Percentiles rank a stretch among this genome's conserved stretches.
Conservation (phyloP, 37 sponge, comb jelly and placozoan species). For the Oopsacas minuta region DNA sequence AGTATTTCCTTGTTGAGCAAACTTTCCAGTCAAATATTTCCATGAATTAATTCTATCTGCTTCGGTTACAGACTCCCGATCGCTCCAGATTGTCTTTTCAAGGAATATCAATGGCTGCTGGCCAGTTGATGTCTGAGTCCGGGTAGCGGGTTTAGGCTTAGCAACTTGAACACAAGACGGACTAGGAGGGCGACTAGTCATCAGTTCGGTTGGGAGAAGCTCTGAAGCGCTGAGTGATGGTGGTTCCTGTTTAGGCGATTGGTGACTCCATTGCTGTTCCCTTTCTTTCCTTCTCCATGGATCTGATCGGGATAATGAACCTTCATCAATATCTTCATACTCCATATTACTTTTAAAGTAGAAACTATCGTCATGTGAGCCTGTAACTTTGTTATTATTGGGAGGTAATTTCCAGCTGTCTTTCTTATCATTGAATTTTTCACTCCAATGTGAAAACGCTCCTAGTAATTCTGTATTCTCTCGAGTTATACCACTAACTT, state of each 20-base stretch:
- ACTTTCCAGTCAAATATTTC: background rate
- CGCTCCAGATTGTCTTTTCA: background rate
- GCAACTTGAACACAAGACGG: background rate
- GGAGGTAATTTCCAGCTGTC: background rate
- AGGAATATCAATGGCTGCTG: background rate
- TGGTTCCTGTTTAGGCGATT: background rate
- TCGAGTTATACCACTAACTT: no score
- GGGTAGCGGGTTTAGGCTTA: background rate
- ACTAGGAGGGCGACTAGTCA: slow-evolving; percentile 7
- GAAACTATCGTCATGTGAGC: background rate
- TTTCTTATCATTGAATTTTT: background rate
- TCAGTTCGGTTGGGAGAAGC: background rate
- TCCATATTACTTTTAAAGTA: background rate
- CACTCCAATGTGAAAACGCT: background rate
- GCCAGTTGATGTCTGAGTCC: background rate
- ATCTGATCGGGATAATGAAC: background rate
- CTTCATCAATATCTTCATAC: background rate
- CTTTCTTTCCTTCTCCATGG: background rate
- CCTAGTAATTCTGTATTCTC: background rate
- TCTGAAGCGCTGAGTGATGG: background rate
- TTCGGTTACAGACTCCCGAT: background rate
- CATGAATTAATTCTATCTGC: background rate
- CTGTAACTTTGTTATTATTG: background rate
- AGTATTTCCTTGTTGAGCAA: background rate
- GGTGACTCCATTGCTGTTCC: background rate